Evolutionary conservation across 2,888 invertebrate genomes (phyloP).

Genomic region (Julus scanicus): DNA sequence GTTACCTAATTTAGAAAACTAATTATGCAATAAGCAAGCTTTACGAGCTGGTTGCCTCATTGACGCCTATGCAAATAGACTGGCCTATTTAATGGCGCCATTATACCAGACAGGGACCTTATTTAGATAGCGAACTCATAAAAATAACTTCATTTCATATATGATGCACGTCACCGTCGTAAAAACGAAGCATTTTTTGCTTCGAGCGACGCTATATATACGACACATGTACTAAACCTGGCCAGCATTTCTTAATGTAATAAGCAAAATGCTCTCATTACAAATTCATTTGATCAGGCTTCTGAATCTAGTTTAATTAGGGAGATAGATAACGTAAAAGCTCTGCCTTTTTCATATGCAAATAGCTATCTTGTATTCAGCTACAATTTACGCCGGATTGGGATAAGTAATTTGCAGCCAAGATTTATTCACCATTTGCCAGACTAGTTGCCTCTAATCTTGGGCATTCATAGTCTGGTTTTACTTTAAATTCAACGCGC

Average conservation of each 20-base stretch:
- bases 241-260: conserved; percentile 7
- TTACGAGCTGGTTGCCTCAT: background rate
- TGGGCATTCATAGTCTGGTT: background rate
- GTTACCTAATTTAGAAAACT: background rate
- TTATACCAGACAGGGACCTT: background rate
- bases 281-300: conserved; percentile 8
- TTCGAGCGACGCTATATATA: background rate
- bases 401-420: background rate
- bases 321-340: conserved; percentile 3
- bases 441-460: background rate
- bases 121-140: background rate
- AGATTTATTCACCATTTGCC: background rate
- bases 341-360: background rate
- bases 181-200: background rate
- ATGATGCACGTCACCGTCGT: background rate
- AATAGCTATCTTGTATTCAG: background rate
- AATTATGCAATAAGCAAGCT: background rate
- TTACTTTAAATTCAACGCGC: background rate
- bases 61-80: background rate
- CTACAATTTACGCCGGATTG: background rate
- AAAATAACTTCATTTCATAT: conserved; percentile 14
- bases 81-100: background rate
- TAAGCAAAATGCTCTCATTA: conserved; percentile 13
- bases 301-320: conserved; percentile 22
- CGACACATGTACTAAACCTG: background rate